These are phyloP conservation scores for Luperina testacea DNA, from an alignment of 2,888 invertebrate species.

Conservation along the genomic window DNA sequence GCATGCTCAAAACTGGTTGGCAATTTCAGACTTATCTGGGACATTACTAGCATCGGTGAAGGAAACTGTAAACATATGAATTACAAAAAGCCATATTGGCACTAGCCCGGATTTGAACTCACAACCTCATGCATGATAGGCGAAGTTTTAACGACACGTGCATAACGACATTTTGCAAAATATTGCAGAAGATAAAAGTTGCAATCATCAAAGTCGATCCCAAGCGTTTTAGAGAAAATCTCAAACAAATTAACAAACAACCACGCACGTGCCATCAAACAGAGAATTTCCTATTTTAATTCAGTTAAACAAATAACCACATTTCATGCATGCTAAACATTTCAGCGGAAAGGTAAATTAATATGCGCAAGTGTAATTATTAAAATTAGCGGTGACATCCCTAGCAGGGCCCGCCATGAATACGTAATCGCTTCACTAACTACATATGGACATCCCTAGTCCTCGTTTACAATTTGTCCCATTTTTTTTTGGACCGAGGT, in stretches of 20 bases:
- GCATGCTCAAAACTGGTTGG: too few species aligned
- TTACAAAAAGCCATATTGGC: too few species aligned
- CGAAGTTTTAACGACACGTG: too few species aligned
- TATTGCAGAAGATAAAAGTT: neutral
- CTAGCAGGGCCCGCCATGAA: conserved; percentile 39
- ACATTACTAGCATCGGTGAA: too few species aligned
- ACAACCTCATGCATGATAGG: too few species aligned
- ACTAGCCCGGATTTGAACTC: too few species aligned
- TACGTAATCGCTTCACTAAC: conserved; percentile 48
- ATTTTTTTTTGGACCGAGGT: conserved; percentile 6
- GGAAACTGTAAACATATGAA: too few species aligned
- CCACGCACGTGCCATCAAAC: neutral
- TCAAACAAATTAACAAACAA: neutral
- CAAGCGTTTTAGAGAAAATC: neutral
- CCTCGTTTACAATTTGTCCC: conserved; percentile 18
- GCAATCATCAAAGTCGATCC: neutral
- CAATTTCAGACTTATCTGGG: too few species aligned
- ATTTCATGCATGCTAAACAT: conserved; percentile 32
- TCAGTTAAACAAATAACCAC: conserved; percentile 12
- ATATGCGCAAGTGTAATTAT: conserved; percentile 54
- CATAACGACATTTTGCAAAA: neutral
- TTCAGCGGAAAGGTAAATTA: conserved; percentile 35
- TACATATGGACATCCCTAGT: conserved; percentile 28
- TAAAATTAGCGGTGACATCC: conserved; percentile 54
- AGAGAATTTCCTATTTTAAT: neutral